Evolutionary conservation across 2,113 vertebrate genomes (phyloP).

Genomic region (Centropus bengalensis): DNA sequence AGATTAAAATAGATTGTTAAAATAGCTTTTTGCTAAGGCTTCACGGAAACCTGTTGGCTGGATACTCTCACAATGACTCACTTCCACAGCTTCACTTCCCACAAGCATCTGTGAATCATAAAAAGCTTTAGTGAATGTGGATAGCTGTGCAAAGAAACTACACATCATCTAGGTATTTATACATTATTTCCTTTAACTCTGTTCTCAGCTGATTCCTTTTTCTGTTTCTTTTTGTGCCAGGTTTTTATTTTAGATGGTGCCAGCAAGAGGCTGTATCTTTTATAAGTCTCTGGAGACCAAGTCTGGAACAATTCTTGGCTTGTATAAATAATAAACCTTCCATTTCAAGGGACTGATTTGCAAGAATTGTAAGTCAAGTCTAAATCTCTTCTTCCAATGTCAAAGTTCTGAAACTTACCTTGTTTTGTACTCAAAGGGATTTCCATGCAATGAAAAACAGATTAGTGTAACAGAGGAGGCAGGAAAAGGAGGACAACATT

Average conservation of each 20-base stretch:
- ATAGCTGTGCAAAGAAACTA: slow-evolving; percentile 5
- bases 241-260: slow-evolving; percentile 31
- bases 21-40: slow-evolving; percentile 51
- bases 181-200: slow-evolving; percentile 27
- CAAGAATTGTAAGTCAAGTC: background rate
- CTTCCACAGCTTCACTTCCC: slow-evolving; percentile 50
- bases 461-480: background rate
- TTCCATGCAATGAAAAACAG: background rate
- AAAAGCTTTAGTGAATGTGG: slow-evolving; percentile 44
- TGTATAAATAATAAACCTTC: slow-evolving; percentile 22
- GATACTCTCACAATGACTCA: slow-evolving; percentile 47
- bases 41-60: slow-evolving; percentile 49
- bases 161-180: slow-evolving; percentile 32
- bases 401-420: background rate
- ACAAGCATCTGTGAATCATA: slow-evolving; percentile 60
- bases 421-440: background rate
- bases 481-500: background rate
- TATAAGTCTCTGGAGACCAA: background rate
- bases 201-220: slow-evolving; percentile 40
- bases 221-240: slow-evolving; percentile 16
- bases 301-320: slow-evolving; percentile 22
- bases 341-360: slow-evolving; percentile 8
- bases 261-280: background rate
- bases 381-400: background rate
- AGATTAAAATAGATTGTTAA: slow-evolving; percentile 56